Percentiles rank a stretch among this genome's conserved stretches.
These are phyloP conservation scores for Takifugu ocellatus DNA, from an alignment of 2,797 vertebrate genomes.

Conservation along the genomic window DNA sequence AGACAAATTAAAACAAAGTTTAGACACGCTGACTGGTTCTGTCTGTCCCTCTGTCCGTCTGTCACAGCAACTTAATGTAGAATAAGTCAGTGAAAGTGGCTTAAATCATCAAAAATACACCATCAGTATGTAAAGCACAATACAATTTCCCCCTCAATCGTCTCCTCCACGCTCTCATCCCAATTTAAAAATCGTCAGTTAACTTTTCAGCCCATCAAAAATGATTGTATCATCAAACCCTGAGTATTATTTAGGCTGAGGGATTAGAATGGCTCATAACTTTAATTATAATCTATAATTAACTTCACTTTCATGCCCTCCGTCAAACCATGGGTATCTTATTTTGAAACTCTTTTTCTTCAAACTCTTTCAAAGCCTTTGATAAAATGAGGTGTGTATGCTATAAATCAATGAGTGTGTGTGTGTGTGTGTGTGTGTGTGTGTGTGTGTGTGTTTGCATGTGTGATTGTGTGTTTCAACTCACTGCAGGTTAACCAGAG, in stretches of 20 bases:
- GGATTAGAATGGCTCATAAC: slow-evolving; percentile 37
- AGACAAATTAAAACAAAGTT: too few relatives aligned
- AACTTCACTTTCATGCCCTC: slow-evolving; percentile 31
- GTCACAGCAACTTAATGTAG: too few relatives aligned
- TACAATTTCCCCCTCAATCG: slow-evolving; percentile 11
- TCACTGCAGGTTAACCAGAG: slow-evolving; percentile 56
- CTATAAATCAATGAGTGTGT: slow-evolving; percentile 16
- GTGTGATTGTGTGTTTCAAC: slow-evolving; percentile 17
- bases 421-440: slow-evolving; percentile 29
- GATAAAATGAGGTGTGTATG: slow-evolving; percentile 32
- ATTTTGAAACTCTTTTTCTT: slow-evolving; percentile 27
- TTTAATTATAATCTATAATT: slow-evolving; percentile 44
- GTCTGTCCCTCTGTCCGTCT: too few relatives aligned
- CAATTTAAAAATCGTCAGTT: slow-evolving; percentile 32
- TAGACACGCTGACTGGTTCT: too few relatives aligned
- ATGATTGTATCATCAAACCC: slow-evolving; percentile 47
- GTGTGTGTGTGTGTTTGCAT: slow-evolving; percentile 29
- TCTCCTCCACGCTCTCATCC: slow-evolving; percentile 23
- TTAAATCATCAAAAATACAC: slow-evolving; percentile 1
- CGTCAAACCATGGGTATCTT: slow-evolving; percentile 15
- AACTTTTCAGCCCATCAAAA: slow-evolving; percentile 20
- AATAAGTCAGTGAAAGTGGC: background rate
- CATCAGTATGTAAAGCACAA: slow-evolving; percentile 2
- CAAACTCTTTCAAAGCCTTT: slow-evolving; percentile 14
- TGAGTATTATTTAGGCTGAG: slow-evolving; percentile 23